These are phyloP conservation scores for Genyomyrus donnyi DNA, from an alignment of 2,113 vertebrate species.

Conservation along the genomic window DNA sequence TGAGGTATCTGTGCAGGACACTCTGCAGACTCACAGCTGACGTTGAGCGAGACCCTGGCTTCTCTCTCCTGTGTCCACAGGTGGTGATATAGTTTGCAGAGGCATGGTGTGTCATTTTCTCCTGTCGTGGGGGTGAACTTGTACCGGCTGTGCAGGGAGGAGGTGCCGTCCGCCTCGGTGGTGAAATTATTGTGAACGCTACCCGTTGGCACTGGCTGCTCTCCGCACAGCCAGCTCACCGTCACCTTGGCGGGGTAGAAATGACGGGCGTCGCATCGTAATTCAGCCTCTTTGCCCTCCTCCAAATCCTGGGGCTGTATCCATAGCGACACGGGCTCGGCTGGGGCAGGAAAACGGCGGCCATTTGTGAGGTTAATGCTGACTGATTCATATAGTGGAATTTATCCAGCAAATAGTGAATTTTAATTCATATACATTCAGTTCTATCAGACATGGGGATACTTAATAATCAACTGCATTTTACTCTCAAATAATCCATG, in stretches of 20 bases:
- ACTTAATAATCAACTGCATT: neutral
- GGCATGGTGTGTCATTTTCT: neutral
- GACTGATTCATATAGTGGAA: neutral
- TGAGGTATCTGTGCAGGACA: neutral
- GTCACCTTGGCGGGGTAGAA: neutral
- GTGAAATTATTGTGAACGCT: neutral
- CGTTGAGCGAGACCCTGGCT: neutral
- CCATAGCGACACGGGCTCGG: neutral
- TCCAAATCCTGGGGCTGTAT: neutral
- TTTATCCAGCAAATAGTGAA: neutral
- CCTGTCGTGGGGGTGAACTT: neutral
- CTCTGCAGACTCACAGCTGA: neutral
- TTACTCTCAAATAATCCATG: neutral
- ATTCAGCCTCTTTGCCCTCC: neutral
- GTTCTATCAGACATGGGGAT: neutral
- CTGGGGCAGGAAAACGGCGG: neutral
- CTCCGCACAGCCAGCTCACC: neutral
- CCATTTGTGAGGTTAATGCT: neutral
- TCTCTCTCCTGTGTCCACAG: neutral
- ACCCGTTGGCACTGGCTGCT: neutral
- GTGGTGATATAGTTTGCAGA: neutral
- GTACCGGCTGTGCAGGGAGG: neutral
- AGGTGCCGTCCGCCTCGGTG: neutral
- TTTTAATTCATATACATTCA: neutral
- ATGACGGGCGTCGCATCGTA: neutral